Evolutionary conservation across 2,888 invertebrate species (phyloP), one percentile per base, ranked within the genome.

Genomic region (Hyalella azteca): DNA sequence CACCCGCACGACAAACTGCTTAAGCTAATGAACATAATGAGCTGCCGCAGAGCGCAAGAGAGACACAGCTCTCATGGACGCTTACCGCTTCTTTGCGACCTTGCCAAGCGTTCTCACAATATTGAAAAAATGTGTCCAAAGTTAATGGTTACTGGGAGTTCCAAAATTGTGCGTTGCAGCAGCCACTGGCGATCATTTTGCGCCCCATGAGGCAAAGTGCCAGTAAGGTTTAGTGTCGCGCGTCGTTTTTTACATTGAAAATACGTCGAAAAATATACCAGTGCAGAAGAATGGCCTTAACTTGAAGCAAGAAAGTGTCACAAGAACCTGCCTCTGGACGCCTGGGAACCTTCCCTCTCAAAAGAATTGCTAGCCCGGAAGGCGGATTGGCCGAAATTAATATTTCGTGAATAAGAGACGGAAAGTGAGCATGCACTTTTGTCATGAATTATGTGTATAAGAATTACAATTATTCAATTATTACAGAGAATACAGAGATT

Each of bases 11-110:
- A 7, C 66, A 13, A 66, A 66, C 66, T 66, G 36, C 29, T 66
- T 13, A 32, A 66, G 19, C 36, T 66, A 66, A 66, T 66, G 36
- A 66, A 36, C 29, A 39, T 66, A 66, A 66, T 66, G 39, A 66
- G 36, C 11, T n/a, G 36, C 26, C 36, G 32, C 36, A 66, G 36
- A 66, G 36, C 66, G 66, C 32, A 32, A 66, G 66, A 36, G 66
- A 66, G 66, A 66, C 39, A 66, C n/a, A 36, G 36, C 66, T 66
- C 66, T 66, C 36, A 15, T n/a, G 19, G 36, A 13, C 36, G 36
- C n/a, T 66, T 29, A 29, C 66, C 59, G 19, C 22, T 66, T 36
- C 36, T 66, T 29, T 29, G 19, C 36, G 39, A 66, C 66, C 19
- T 36, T 32, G 19, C 66, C 39, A 29, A 22, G 15, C 66, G 66